Base-by-base conservation (phyloP, 2,797 vertebrate species). In the Allenopithecus nigroviridis region DNA sequence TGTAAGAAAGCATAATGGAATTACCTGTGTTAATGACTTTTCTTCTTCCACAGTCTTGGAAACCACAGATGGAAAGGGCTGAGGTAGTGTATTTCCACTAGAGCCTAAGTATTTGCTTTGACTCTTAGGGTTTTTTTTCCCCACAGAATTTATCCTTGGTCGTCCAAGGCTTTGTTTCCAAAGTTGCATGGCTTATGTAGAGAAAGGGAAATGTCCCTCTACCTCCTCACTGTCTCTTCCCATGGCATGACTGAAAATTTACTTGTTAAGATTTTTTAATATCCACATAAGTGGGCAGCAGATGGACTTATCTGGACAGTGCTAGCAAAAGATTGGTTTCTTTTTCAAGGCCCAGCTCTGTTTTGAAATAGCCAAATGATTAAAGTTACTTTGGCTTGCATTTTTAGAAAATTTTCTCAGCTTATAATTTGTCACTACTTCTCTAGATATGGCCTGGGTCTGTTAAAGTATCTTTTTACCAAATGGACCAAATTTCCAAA, bases 11-110 rank as follows among this genome's bases (percentile, higher is more conserved):
- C 75, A 26, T 70, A 79, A 92, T 68, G 84, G 30, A 80, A 64
- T 94, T 96, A 84, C 83, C 86, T 97, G 78, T 22, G 24, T 87
- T 84, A 95, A 46, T 43, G 41, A 81, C 41, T 50, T 36, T 33
- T 96, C 22, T 90, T 76, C 57, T 95, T 14, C 64, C 2, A 9
- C 21, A 39, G 41, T 79, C 81, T 89, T 78, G 64, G 28, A 90
- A 91, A 96, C 39, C n/a, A 10, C 26, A 55, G 61, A 36, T 91
- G 81, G 70, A 94, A 96, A 91, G 36, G 26, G 4, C 57, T 68
- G 26, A 43, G 79, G 14, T 14, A 28, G 5, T 93, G 8, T 59
- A 14, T 74, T 88, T 95, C 90, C 88, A 57, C 88, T 84, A 85
- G 16, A 91, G 24, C 26, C 50, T 91, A 59, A 89, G 41, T 36